A percentile compares a stretch with the other conserved stretches of the same genome.
These are phyloP conservation scores for Eurypyga helias DNA, from an alignment of 2,113 vertebrate genomes.

Conservation along the genomic window DNA sequence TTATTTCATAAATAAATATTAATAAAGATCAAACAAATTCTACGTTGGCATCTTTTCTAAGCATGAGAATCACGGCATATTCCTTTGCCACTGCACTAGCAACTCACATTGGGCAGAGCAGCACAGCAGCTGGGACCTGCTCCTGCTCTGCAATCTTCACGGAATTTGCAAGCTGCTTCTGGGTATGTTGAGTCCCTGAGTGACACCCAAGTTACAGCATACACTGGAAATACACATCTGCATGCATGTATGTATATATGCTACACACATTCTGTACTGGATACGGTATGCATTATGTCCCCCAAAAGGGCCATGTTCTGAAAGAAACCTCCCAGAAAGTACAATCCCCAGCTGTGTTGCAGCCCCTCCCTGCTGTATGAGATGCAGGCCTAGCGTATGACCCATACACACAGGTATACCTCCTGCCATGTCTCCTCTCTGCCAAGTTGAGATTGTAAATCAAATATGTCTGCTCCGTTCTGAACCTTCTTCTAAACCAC, in stretches of 20 bases:
- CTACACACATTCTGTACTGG: background rate
- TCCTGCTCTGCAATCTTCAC: background rate
- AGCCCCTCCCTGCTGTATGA: background rate
- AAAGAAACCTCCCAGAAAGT: background rate
- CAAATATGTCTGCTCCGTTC: background rate
- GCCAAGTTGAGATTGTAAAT: background rate
- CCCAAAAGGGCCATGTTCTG: background rate
- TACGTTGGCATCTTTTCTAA: background rate
- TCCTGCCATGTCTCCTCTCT: background rate
- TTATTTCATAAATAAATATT: background rate
- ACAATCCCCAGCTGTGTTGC: background rate
- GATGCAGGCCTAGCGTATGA: background rate
- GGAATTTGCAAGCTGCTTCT: background rate
- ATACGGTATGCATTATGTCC: background rate
- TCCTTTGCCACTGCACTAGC: background rate
- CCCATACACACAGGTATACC: too few relatives aligned
- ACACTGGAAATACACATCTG: background rate
- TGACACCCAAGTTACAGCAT: background rate
- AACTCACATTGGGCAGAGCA: background rate
- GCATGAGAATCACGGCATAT: background rate
- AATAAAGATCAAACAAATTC: background rate
- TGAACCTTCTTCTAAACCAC: background rate
- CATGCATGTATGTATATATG: background rate
- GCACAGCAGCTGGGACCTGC: background rate
- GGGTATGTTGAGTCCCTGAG: background rate